Conservation (phyloP, 2,888 invertebrate species). For the Yponomeuta plumbellus region DNA sequence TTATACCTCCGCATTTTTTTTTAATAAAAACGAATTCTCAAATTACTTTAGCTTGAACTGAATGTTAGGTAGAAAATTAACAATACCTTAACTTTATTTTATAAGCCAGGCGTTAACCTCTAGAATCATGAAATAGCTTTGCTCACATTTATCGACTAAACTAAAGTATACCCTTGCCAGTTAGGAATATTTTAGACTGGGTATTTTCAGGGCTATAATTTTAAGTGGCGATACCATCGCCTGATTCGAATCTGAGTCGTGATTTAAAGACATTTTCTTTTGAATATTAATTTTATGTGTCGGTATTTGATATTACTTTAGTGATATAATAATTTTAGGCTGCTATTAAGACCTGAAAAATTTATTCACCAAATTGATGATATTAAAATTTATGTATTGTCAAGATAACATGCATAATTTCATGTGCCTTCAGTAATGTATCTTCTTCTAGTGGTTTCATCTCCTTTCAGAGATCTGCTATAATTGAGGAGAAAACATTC, state of each 20-base stretch:
- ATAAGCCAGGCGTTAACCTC: neutral
- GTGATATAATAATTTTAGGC: neutral
- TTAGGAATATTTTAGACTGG: neutral
- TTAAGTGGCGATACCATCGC: neutral
- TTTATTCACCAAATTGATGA: too few species aligned
- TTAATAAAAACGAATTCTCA: too few species aligned
- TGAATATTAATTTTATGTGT: neutral
- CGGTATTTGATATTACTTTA: neutral
- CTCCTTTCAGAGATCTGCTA: too few species aligned
- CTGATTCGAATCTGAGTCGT: neutral
- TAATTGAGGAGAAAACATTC: too few species aligned
- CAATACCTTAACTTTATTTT: too few species aligned
- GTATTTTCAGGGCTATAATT: constrained; percentile 2
- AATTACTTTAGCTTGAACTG: too few species aligned
- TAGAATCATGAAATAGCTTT: neutral
- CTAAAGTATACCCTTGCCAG: neutral
- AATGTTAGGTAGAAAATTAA: too few species aligned
- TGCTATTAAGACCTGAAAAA: neutral
- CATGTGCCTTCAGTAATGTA: too few species aligned
- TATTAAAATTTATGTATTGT: too few species aligned
- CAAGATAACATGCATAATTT: too few species aligned
- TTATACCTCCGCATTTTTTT: too few species aligned
- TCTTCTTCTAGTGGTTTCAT: too few species aligned
- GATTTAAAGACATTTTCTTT: neutral
- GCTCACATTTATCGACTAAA: neutral